These are phyloP conservation scores for Pomatorhinus ruficollis DNA, from an alignment of 2,113 vertebrate species.

Conservation along the genomic window DNA sequence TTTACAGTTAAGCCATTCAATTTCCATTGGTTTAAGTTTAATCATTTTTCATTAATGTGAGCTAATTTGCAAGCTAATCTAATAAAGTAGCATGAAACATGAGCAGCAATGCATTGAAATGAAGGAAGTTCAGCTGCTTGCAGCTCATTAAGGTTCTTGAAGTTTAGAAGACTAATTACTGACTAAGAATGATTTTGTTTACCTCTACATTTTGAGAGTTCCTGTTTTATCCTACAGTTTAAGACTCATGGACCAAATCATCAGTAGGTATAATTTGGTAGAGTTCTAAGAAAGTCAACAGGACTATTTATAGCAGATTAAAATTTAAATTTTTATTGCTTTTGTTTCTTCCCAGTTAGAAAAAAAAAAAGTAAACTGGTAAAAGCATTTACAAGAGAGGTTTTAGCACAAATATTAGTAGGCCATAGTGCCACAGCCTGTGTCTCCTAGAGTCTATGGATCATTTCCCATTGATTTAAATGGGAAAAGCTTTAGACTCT, in stretches of 20 bases:
- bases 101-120: slow-evolving; percentile 41
- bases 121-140: slow-evolving; percentile 44
- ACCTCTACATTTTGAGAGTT: slow-evolving; percentile 38
- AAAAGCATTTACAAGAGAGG: neutral
- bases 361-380: neutral
- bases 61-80: slow-evolving; percentile 66
- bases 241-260: neutral
- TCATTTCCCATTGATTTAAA: neutral
- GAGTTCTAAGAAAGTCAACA: neutral
- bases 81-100: slow-evolving; percentile 65
- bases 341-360: neutral
- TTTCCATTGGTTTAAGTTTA: slow-evolving; percentile 63
- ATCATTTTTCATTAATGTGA: slow-evolving; percentile 61
- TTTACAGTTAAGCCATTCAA: slow-evolving; percentile 57
- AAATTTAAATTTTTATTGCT: neutral
- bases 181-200: slow-evolving; percentile 54
- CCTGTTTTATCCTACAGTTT: slow-evolving; percentile 30
- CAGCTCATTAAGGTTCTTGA: slow-evolving; percentile 54
- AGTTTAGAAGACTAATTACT: slow-evolving; percentile 59
- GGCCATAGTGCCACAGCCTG: neutral
- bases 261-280: neutral
- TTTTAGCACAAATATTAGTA: neutral
- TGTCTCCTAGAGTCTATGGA: neutral
- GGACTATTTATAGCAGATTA: neutral
- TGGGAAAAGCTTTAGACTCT: neutral